phyloP scores from a whole-genome alignment of 2,113 vertebrate species.

The Talpa occidentalis region DNA sequence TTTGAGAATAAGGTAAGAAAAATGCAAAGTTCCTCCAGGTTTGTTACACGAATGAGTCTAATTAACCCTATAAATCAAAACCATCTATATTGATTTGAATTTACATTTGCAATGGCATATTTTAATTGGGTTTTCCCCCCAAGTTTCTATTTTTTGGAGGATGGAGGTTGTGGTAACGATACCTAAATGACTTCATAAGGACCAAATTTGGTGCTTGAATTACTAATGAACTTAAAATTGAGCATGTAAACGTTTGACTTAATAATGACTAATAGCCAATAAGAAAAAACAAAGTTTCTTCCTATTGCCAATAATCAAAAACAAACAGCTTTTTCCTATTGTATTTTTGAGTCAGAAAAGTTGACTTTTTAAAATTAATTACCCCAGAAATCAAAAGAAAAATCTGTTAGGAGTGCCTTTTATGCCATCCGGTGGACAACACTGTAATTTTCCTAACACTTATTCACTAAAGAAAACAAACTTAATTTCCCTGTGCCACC shows the following conservation, averaged over 20 bases:
- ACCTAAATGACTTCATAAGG: neutral
- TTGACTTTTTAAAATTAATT: constrained; percentile 36
- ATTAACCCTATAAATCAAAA: neutral
- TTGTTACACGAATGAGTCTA: neutral
- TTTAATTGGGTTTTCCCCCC: neutral
- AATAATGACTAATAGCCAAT: neutral
- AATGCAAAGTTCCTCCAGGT: neutral
- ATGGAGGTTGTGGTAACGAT: neutral
- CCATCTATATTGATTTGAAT: neutral
- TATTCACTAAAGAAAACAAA: constrained; percentile 71
- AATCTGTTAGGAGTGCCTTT: constrained; percentile 67
- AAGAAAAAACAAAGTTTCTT: neutral
- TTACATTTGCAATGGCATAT: neutral
- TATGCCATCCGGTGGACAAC: constrained; percentile 60
- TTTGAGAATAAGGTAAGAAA: neutral
- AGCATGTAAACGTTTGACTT: neutral
- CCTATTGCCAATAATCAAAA: constrained; percentile 15
- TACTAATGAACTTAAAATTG: neutral
- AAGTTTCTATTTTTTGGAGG: neutral
- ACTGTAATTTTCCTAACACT: constrained; percentile 69
- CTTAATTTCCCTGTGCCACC: constrained; percentile 62
- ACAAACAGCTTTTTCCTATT: neutral
- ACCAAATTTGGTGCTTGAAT: neutral
- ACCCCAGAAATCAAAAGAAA: constrained; percentile 55
- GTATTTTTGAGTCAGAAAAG: neutral